A percentile compares a stretch with the other conserved stretches of the same genome.
phyloP scores from a whole-genome alignment of 2,888 invertebrate genomes.

The Arge pagana region DNA sequence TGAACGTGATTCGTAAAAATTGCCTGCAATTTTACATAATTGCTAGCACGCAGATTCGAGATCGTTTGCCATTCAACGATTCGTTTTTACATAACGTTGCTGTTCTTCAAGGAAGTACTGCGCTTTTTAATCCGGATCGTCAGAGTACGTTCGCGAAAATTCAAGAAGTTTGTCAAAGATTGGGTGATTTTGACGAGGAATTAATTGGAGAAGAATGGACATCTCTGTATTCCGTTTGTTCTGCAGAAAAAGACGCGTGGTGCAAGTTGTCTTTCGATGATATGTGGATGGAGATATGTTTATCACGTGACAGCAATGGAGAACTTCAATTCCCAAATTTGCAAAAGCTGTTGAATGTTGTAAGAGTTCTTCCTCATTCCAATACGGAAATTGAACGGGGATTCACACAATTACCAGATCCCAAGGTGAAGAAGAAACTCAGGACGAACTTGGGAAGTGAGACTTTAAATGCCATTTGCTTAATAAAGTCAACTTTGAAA shows the following conservation, averaged over 20 bases:
- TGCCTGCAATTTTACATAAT: conserved; percentile 24
- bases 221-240: conserved; percentile 12
- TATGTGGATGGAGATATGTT: conserved; percentile 19
- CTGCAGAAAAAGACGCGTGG: conserved; percentile 16
- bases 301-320: conserved; percentile 7
- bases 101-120: neutral
- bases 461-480: conserved; percentile 16
- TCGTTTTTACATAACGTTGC: conserved; percentile 7
- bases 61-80: conserved; percentile 17
- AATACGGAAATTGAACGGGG: conserved; percentile 18
- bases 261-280: conserved; percentile 19
- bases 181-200: conserved; percentile 12
- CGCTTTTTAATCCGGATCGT: conserved; percentile 12
- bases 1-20: conserved; percentile 13
- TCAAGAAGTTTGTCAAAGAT: neutral
- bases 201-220: conserved; percentile 21
- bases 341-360: conserved; percentile 6
- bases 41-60: conserved; percentile 15
- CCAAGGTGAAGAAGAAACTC: conserved; percentile 21
- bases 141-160: conserved; percentile 1
- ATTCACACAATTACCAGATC: conserved; percentile 16
- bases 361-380: conserved; percentile 19
- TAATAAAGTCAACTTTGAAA: conserved; percentile 19
- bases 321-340: conserved; percentile 11
- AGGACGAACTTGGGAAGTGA: conserved; percentile 12